Base-by-base conservation (phyloP, 2,113 vertebrate genomes). In the Nibea coibor region DNA sequence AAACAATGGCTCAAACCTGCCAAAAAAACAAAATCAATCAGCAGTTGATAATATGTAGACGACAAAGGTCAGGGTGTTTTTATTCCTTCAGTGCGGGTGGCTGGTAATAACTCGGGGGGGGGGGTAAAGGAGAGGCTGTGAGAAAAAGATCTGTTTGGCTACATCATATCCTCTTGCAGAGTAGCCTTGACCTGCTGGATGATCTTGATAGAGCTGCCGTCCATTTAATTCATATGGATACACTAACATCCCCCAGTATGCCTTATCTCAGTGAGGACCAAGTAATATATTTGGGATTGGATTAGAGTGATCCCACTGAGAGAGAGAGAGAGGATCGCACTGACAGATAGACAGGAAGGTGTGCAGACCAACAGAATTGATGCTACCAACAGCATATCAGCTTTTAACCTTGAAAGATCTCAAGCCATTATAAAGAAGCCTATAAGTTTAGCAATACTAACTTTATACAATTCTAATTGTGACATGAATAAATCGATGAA, bases 221-320 rank as follows among this genome's bases (percentile, higher is more conserved):
- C 88, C 75, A 87, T 88, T 94, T 91, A 89, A 91, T 92, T 89
- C 82, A 88, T 89, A 86, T 86, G 80, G 90, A 87, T 91, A 89
- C 80, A 76, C 82, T 43, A 80, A 85, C 83, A 85, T 86, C 51
- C 73, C 72, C 59, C 72, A 82, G 73, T 80, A 83, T 83, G 45
- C 76, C 84, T 91, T 92, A 91, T 91, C 89, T 87, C 86, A 82
- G 56, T 77, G 75, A 83, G 69, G 78, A 84, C 77, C 85, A 70
- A 83, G 83, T 89, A 59, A 91, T 91, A 91, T 85, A 90, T 90
- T 83, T 88, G 79, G 84, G 83, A 92, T 88, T 88, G 87, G 85
- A 91, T 89, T 89, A 86, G 73, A 85, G 84, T 85, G 67, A 86
- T 83, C 83, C 82, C 70, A 75, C 72, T 43, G 78, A 74, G 74